Percentiles rank a stretch among this genome's conserved stretches.
phyloP scores from a whole-genome alignment of 2,797 vertebrate species.

The Macropodus opercularis region DNA sequence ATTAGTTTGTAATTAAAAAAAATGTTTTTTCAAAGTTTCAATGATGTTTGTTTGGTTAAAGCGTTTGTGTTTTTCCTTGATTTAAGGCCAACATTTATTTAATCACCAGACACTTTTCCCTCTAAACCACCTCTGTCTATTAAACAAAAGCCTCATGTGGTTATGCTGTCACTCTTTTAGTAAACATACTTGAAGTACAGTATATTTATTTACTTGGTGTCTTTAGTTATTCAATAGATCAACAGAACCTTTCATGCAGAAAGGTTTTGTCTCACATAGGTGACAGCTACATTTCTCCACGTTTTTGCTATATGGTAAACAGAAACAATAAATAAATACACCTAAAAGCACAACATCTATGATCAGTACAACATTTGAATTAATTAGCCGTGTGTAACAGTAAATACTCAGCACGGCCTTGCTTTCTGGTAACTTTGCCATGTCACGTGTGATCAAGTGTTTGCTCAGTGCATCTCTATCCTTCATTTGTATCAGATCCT shows the following conservation, averaged over 20 bases:
- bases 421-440: constrained; percentile 35
- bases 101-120: not conserved
- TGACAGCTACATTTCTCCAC: not conserved
- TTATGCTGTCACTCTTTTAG: not conserved
- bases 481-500: constrained; percentile 70
- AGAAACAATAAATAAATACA: constrained; percentile 4
- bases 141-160: not conserved
- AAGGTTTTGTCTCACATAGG: not conserved
- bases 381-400: constrained; percentile 5
- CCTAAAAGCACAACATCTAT: constrained; percentile 1
- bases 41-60: not conserved
- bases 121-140: constrained; percentile 7
- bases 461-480: constrained; percentile 52
- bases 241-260: not conserved
- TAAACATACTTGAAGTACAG: not conserved
- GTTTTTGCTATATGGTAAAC: too few relatives aligned
- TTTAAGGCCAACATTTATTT: not conserved
- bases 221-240: not conserved
- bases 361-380: not conserved
- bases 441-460: constrained; percentile 56
- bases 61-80: not conserved
- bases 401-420: constrained; percentile 13
- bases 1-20: too few relatives aligned
- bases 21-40: too few relatives aligned
- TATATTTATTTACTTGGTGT: not conserved